A percentile compares a stretch with the other conserved stretches of the same genome.
Evolutionary conservation across 2,888 invertebrate species (phyloP).

Genomic region (Anthrax anthrax): DNA sequence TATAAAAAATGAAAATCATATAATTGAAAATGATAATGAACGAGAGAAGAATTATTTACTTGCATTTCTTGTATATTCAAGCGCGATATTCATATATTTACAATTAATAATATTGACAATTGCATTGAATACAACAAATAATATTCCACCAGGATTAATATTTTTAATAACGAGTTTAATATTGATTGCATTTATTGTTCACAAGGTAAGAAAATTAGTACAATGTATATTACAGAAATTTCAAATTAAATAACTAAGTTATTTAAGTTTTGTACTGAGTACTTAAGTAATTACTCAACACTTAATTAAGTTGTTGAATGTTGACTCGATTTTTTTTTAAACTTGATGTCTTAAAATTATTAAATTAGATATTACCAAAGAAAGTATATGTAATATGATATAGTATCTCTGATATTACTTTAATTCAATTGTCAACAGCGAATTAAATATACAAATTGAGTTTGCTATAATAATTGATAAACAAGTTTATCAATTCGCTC

Average conservation of each 20-base stretch:
- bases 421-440: neutral
- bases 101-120: constrained; percentile 10
- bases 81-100: constrained; percentile 11
- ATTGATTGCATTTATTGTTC: constrained; percentile 11
- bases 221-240: neutral
- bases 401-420: neutral
- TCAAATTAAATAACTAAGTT: neutral
- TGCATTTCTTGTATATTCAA: constrained; percentile 8
- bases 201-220: constrained; percentile 9
- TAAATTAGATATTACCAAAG: too few relatives aligned
- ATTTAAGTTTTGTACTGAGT: neutral
- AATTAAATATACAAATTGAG: too few relatives aligned
- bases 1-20: neutral
- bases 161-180: constrained; percentile 12
- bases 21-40: neutral
- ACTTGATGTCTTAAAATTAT: too few relatives aligned
- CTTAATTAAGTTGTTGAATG: too few relatives aligned
- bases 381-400: too few relatives aligned
- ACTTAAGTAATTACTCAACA: neutral
- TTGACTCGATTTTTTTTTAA: too few relatives aligned
- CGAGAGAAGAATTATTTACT: neutral
- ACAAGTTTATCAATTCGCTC: neutral
- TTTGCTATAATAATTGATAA: too few relatives aligned
- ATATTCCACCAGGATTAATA: constrained; percentile 11
- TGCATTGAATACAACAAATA: constrained; percentile 10